Evolutionary conservation across 2,797 vertebrate species (phyloP).

Genomic region (Aselliscus stoliczkanus): DNA sequence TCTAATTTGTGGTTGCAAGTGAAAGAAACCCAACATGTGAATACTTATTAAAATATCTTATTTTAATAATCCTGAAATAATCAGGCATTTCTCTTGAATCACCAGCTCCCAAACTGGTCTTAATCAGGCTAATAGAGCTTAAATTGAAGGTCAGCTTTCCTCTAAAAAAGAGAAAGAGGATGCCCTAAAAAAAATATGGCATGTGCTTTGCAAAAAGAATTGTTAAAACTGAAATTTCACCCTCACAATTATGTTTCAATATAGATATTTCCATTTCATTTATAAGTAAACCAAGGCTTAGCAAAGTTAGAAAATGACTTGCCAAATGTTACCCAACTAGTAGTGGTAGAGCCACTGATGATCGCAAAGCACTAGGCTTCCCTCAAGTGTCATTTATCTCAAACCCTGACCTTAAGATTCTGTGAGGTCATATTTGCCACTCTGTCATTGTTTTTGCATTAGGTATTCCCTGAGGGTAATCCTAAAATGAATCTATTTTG

Average conservation of each 20-base stretch:
- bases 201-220: background rate
- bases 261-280: background rate
- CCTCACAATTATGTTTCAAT: background rate
- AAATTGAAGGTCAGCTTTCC: conserved; percentile 62
- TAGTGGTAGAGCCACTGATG: background rate
- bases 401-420: background rate
- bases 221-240: conserved; percentile 21
- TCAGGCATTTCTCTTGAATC: conserved; percentile 38
- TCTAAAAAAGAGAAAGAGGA: conserved; percentile 3
- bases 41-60: conserved; percentile 38
- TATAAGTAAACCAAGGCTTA: background rate
- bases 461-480: background rate
- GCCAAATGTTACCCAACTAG: background rate
- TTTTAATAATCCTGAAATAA: conserved; percentile 59
- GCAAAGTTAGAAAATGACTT: background rate
- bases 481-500: background rate
- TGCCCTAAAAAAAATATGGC: conserved; percentile 14
- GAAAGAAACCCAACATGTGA: conserved; percentile 37
- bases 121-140: conserved; percentile 48
- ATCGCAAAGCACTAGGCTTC: background rate
- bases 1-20: conserved; percentile 27
- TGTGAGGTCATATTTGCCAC: background rate
- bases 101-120: conserved; percentile 20
- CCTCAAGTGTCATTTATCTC: background rate
- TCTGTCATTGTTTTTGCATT: background rate